phyloP scores from a whole-genome alignment of 2,888 invertebrate genomes.

The Eretmocerus hayati region DNA sequence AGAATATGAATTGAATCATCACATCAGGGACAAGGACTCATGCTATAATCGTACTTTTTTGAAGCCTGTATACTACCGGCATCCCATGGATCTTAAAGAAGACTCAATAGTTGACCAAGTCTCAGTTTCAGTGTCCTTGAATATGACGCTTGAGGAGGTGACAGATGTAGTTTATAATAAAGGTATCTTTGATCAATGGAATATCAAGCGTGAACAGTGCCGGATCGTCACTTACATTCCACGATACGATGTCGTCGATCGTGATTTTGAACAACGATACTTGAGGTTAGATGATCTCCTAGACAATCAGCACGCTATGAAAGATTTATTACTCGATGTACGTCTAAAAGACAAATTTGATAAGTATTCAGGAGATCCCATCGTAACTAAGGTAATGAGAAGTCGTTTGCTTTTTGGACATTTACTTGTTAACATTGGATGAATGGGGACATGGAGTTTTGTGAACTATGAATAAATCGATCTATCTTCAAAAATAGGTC shows the following conservation, averaged over 20 bases:
- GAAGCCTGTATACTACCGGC: constrained; percentile 59
- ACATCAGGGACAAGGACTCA: constrained; percentile 49
- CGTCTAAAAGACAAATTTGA: constrained; percentile 55
- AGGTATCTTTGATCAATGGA: constrained; percentile 52
- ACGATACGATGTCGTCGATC: constrained; percentile 55
- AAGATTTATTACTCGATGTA: constrained; percentile 62
- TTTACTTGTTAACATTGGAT: no score
- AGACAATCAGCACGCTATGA: neutral
- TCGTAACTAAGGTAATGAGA: constrained; percentile 19
- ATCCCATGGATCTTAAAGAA: constrained; percentile 57
- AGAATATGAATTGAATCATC: constrained; percentile 58
- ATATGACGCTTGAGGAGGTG: constrained; percentile 52
- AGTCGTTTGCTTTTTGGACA: no score
- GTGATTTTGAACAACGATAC: constrained; percentile 59
- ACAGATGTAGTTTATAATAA: constrained; percentile 55
- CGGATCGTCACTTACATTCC: constrained; percentile 67
- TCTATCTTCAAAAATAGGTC: constrained; percentile 38
- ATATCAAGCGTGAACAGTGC: constrained; percentile 59
- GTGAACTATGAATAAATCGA: neutral
- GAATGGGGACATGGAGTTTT: neutral
- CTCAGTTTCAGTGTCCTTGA: constrained; percentile 54
- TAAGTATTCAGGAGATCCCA: constrained; percentile 36
- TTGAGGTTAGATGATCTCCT: constrained; percentile 27
- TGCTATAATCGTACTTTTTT: constrained; percentile 50
- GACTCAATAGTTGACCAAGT: constrained; percentile 46